Conservation (phyloP, 1,140 invertebrate species). For the Phocides pigmalion region DNA sequence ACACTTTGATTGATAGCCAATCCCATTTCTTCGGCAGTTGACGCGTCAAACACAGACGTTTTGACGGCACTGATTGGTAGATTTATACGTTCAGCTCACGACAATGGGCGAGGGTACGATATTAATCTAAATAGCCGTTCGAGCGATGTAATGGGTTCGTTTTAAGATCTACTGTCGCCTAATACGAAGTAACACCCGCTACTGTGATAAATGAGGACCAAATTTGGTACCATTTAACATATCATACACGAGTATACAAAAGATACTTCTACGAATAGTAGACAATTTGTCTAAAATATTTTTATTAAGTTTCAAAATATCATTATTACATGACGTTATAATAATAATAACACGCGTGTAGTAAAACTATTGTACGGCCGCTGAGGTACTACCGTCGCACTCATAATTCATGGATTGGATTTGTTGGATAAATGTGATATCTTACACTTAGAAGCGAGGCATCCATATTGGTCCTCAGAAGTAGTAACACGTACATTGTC, state of each 20-base stretch:
- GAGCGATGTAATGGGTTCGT: constrained; percentile 31
- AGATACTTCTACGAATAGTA: background rate
- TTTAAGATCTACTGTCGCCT: constrained; percentile 39
- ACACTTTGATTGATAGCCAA: constrained; percentile 73
- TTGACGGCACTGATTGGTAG: constrained; percentile 59
- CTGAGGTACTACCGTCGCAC: too few relatives aligned
- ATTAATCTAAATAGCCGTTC: constrained; percentile 54
- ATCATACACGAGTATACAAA: background rate
- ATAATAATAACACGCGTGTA: too few relatives aligned
- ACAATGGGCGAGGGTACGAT: constrained; percentile 46
- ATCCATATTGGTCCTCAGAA: too few relatives aligned
- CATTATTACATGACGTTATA: too few relatives aligned
- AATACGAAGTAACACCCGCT: constrained; percentile 39
- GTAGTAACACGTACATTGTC: too few relatives aligned
- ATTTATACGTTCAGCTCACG: constrained; percentile 56
- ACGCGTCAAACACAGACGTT: constrained; percentile 62
- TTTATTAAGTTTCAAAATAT: background rate
- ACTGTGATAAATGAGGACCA: constrained; percentile 37
- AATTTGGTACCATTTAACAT: constrained; percentile 3
- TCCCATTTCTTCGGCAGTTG: constrained; percentile 63
- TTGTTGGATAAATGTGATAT: too few relatives aligned
- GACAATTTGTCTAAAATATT: background rate
- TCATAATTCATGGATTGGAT: too few relatives aligned
- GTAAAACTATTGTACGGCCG: too few relatives aligned
- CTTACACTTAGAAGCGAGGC: too few relatives aligned